Evolutionary conservation across 1,140 invertebrate species (phyloP).

Genomic region (Bemisia tabaci): DNA sequence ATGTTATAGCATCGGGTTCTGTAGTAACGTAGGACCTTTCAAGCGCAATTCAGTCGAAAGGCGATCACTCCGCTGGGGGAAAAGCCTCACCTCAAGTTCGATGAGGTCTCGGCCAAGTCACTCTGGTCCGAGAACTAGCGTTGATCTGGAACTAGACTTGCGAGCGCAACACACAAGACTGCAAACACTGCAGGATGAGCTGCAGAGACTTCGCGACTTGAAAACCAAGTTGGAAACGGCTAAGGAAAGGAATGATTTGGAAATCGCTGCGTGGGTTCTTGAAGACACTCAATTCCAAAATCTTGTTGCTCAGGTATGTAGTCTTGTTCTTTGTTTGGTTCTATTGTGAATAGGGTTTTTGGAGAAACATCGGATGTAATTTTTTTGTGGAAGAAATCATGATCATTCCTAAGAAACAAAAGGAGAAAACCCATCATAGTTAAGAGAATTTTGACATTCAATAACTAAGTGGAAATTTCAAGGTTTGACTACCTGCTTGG

Average conservation of each 20-base stretch:
- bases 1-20: constrained; percentile 16
- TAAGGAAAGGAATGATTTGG: constrained; percentile 57
- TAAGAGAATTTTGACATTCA: too few species aligned
- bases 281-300: constrained; percentile 74
- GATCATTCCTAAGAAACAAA: too few species aligned
- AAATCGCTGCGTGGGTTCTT: constrained; percentile 66
- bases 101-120: constrained; percentile 9
- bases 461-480: too few species aligned
- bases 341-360: constrained; percentile 2
- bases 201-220: constrained; percentile 60
- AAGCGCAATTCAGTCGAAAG: constrained; percentile 79
- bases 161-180: constrained; percentile 75
- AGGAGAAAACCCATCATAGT: too few species aligned
- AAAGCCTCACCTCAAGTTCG: constrained; percentile 19
- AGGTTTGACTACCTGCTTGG: too few species aligned
- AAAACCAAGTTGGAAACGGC: constrained; percentile 48
- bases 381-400: too few species aligned
- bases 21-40: constrained; percentile 47
- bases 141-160: constrained; percentile 84
- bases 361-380: too few species aligned
- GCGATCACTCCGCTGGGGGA: constrained; percentile 64
- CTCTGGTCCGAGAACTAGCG: constrained; percentile 51
- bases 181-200: constrained; percentile 67
- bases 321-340: constrained; percentile 8
- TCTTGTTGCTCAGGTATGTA: constrained; percentile 46